Conservation (phyloP, 2,888 invertebrate genomes). For the Hermaeophaga mercurialis region DNA sequence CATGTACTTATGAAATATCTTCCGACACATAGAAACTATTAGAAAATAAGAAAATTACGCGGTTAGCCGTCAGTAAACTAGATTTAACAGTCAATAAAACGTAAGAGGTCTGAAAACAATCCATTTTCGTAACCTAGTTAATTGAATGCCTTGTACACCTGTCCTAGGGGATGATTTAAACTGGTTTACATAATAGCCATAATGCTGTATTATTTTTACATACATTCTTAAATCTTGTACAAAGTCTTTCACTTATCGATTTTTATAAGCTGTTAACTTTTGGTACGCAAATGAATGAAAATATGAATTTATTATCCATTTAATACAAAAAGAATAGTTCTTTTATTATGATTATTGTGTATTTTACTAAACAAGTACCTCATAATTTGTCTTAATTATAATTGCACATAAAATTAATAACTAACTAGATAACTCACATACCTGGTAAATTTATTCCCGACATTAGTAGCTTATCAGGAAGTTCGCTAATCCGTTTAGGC, state of each 20-base stretch:
- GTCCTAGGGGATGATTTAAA: constrained; percentile 6
- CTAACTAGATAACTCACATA: constrained; percentile 49
- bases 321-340: too few species aligned
- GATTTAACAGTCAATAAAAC: constrained; percentile 13
- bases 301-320: too few species aligned
- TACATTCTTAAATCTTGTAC: too few species aligned
- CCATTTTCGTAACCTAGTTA: constrained; percentile 1
- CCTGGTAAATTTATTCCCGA: constrained; percentile 74
- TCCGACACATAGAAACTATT: constrained; percentile 18
- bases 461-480: constrained; percentile 69
- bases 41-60: constrained; percentile 23
- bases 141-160: constrained; percentile 9
- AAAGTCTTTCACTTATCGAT: too few species aligned
- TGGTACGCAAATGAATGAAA: too few species aligned
- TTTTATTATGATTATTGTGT: too few species aligned
- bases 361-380: too few species aligned
- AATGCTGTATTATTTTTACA: too few species aligned
- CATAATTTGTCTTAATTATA: too few species aligned
- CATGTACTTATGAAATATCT: constrained; percentile 17
- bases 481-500: constrained; percentile 67
- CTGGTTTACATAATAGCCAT: too few species aligned
- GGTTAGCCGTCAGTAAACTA: constrained; percentile 14
- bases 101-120: constrained; percentile 14
- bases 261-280: too few species aligned
- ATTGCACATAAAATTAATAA: too few species aligned